Evolutionary conservation across 2,113 vertebrate genomes (phyloP).

Genomic region (Aegypius monachus): DNA sequence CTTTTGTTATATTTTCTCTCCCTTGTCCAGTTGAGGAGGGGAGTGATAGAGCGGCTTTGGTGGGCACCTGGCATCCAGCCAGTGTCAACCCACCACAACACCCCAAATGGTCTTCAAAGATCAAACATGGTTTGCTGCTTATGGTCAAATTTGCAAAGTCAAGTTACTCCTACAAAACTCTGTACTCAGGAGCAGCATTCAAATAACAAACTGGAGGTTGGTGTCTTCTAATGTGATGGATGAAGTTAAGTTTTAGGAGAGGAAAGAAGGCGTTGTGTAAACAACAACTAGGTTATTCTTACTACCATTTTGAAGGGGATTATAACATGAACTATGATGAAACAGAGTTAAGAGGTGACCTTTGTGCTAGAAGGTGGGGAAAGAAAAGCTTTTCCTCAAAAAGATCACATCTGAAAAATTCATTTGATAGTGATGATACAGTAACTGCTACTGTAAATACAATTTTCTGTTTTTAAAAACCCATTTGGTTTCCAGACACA

Average conservation of each 20-base stretch:
- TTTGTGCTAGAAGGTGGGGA: background rate
- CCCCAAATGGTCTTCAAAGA: background rate
- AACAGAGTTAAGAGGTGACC: background rate
- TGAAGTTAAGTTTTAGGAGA: background rate
- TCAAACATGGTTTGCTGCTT: background rate
- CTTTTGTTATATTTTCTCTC: too few species aligned
- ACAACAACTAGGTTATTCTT: background rate
- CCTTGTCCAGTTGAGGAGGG: too few species aligned
- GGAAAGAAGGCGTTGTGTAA: background rate
- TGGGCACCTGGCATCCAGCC: too few species aligned
- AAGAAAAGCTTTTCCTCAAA: background rate
- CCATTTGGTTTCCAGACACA: slow-evolving; percentile 20
- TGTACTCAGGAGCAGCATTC: background rate
- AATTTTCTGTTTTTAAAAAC: background rate
- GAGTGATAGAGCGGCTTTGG: too few species aligned
- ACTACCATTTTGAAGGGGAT: background rate
- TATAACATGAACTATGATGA: background rate
- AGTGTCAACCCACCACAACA: too few species aligned
- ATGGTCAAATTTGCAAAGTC: background rate
- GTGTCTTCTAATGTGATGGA: background rate
- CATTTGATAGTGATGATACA: background rate
- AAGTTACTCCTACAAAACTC: background rate
- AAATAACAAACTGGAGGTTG: background rate
- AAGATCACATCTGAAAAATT: background rate
- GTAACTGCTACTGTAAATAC: slow-evolving; percentile 1